Evolutionary conservation across 1,140 invertebrate species (phyloP).

Genomic region (Spodoptera frugiperda): DNA sequence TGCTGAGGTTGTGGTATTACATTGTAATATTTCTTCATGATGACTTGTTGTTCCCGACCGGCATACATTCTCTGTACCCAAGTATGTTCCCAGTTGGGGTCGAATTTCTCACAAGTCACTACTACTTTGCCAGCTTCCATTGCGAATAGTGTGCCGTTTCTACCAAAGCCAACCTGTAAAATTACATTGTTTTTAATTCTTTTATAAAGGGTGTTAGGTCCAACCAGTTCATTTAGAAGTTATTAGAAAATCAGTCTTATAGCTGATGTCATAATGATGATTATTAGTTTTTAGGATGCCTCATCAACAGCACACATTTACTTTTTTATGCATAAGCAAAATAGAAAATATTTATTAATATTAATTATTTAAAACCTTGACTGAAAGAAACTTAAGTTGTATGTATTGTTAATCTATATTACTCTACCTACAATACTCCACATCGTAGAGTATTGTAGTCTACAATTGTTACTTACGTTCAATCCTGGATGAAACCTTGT

Average conservation of each 20-base stretch:
- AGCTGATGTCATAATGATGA: no score
- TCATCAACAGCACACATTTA: no score
- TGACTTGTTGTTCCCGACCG: conserved; percentile 87
- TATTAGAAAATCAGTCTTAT: neutral
- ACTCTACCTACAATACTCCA: no score
- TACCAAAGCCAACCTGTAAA: conserved; percentile 91
- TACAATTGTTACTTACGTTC: conserved; percentile 87
- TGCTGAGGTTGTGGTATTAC: conserved; percentile 91
- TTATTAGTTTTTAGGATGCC: no score
- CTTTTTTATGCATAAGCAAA: no score
- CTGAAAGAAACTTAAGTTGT: no score
- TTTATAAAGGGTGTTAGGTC: no score
- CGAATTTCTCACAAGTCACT: conserved; percentile 91
- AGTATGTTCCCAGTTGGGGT: conserved; percentile 90
- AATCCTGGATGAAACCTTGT: conserved; percentile 93
- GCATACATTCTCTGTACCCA: conserved; percentile 89
- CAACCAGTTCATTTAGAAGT: conserved; percentile 1
- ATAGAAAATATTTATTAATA: no score
- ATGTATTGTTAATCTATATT: no score
- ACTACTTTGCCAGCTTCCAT: conserved; percentile 90
- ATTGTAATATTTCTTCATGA: conserved; percentile 94
- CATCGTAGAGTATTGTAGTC: no score
- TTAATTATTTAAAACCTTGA: no score
- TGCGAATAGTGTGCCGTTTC: conserved; percentile 92
- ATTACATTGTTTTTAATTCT: conserved; percentile 1